A percentile compares a stretch with the other conserved stretches of the same genome.
phyloP scores from a whole-genome alignment of 2,797 vertebrate genomes.

The Argentina silus region DNA sequence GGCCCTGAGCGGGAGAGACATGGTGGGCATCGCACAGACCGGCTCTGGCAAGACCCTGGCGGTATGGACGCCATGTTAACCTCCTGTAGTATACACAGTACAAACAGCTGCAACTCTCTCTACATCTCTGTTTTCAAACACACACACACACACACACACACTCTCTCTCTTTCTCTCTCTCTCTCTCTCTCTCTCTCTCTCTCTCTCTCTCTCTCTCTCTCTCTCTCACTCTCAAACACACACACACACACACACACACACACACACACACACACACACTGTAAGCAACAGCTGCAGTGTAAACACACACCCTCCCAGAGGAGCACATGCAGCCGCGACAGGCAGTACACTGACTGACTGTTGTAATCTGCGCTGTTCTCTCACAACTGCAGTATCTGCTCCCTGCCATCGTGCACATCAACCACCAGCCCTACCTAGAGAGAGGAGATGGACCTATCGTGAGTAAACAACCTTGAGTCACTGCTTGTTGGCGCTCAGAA shows the following conservation, averaged over 20 bases:
- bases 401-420: constrained; percentile 98
- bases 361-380: constrained; percentile 3
- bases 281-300: not conserved
- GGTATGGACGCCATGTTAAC: constrained; percentile 70
- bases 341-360: too few species aligned
- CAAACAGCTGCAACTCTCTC: not conserved
- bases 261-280: constrained; percentile 1
- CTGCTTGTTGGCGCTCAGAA: not conserved
- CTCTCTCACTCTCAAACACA: not conserved
- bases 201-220: not conserved
- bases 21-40: constrained; percentile 98
- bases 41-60: constrained; percentile 97
- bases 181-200: not conserved
- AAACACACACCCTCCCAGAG: not conserved
- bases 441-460: constrained; percentile 98
- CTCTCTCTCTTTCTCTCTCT: not conserved
- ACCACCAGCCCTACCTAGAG: constrained; percentile 97
- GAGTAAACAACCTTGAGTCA: constrained; percentile 66
- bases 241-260: not conserved
- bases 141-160: too few species aligned
- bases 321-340: constrained; percentile 4
- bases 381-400: constrained; percentile 85
- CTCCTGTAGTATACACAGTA: not conserved
- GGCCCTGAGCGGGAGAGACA: constrained; percentile 92
- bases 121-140: not conserved